Percentiles rank a stretch among this genome's conserved stretches.
These are phyloP conservation scores for Heteromurus nitidus DNA, from an alignment of 2,888 invertebrate species.

Conservation along the genomic window DNA sequence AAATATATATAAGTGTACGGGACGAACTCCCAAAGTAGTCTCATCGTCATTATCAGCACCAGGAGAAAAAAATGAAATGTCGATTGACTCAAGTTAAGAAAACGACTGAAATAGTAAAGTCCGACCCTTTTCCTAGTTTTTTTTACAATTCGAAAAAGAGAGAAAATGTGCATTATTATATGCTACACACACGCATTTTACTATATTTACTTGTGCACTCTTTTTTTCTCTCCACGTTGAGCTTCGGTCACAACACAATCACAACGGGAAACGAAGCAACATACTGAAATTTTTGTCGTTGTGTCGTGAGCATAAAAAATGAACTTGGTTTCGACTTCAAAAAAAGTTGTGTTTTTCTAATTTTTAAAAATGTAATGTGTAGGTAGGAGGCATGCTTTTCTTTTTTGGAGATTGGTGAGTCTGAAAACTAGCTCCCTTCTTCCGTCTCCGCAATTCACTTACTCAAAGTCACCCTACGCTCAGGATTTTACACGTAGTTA, in stretches of 20 bases:
- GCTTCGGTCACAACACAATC: conserved; percentile 38
- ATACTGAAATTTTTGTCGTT: background rate
- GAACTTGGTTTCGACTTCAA: no score
- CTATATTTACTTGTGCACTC: background rate
- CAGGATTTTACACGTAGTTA: conserved; percentile 51
- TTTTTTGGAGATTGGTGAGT: conserved; percentile 10
- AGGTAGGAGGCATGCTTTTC: background rate
- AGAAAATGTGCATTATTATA: no score
- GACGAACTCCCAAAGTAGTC: no score
- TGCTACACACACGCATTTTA: no score
- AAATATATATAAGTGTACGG: background rate
- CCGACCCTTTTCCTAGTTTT: no score
- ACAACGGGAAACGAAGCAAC: conserved; percentile 19
- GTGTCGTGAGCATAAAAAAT: background rate
- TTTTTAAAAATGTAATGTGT: background rate
- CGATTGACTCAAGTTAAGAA: no score
- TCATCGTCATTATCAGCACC: conserved; percentile 1
- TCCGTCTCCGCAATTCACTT: background rate
- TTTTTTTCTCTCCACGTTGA: conserved; percentile 10
- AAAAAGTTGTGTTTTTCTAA: background rate
- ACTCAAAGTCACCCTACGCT: conserved; percentile 33
- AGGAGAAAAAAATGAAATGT: conserved; percentile 12
- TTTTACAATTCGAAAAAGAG: no score
- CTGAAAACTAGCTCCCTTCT: no score
- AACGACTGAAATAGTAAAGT: no score